Evolutionary conservation across 1,140 invertebrate genomes (phyloP).

Genomic region (Drosophila micromelanica): DNA sequence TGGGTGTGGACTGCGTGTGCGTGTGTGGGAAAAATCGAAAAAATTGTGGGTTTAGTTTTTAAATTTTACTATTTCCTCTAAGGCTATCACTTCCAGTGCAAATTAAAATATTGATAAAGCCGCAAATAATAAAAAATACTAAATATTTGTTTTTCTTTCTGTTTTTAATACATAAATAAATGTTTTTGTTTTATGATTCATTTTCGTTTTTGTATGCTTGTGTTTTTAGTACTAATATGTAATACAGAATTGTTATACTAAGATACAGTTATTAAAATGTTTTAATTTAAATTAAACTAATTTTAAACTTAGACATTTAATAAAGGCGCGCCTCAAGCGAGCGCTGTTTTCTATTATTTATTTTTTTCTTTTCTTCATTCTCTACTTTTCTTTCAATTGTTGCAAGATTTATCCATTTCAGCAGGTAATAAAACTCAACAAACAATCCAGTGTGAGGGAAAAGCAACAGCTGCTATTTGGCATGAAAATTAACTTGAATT

Average conservation of each 20-base stretch:
- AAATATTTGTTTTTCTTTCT: constrained; percentile 16
- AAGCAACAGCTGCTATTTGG: constrained; percentile 4
- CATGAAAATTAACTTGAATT: constrained; percentile 32
- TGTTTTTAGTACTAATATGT: constrained; percentile 72
- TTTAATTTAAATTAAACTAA: constrained; percentile 74
- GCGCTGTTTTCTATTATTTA: constrained; percentile 46
- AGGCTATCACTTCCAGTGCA: constrained; percentile 31
- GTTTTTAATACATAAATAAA: constrained; percentile 71
- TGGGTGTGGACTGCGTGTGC: constrained; percentile 7
- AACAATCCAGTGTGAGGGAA: constrained; percentile 17
- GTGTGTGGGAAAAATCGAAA: background rate
- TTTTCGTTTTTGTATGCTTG: constrained; percentile 48
- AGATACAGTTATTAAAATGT: constrained; percentile 65
- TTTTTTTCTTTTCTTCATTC: constrained; percentile 19
- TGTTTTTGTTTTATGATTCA: constrained; percentile 56
- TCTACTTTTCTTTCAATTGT: constrained; percentile 27
- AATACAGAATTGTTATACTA: constrained; percentile 71
- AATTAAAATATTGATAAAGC: constrained; percentile 36
- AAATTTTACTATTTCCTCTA: constrained; percentile 31
- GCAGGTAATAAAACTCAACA: constrained; percentile 38
- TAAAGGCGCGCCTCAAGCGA: constrained; percentile 62
- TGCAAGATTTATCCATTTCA: constrained; percentile 33
- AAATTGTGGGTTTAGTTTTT: background rate
- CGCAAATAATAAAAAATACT: constrained; percentile 43
- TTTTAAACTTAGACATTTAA: constrained; percentile 71